Evolutionary conservation across 1,140 invertebrate species (phyloP).

Genomic region (Dryas iulia): DNA sequence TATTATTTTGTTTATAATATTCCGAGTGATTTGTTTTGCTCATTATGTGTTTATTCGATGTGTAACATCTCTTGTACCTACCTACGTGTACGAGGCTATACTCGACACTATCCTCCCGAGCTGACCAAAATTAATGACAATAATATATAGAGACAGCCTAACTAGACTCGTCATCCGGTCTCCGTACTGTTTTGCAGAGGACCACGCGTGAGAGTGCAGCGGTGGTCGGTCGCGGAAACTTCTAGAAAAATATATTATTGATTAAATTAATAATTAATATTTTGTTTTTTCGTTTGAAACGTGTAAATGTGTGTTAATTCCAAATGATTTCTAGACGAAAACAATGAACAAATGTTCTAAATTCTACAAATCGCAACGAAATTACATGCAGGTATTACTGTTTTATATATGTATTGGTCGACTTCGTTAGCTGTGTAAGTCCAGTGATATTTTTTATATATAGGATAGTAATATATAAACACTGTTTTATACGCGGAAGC

Average conservation of each 20-base stretch:
- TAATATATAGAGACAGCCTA: conserved; percentile 71
- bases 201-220: conserved; percentile 40
- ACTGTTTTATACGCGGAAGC: background rate
- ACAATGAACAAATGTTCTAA: background rate
- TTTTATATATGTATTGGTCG: conserved; percentile 20
- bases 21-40: conserved; percentile 3
- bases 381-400: conserved; percentile 8
- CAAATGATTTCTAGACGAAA: background rate
- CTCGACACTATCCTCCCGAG: conserved; percentile 48
- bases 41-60: background rate
- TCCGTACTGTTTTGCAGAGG: conserved; percentile 45
- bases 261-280: background rate
- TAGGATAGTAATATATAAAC: conserved; percentile 15
- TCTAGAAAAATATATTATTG: background rate
- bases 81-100: conserved; percentile 35
- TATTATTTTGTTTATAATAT: conserved; percentile 6
- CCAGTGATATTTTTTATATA: conserved; percentile 26
- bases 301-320: background rate
- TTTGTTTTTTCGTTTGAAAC: background rate
- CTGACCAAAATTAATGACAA: conserved; percentile 75
- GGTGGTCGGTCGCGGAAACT: conserved; percentile 31
- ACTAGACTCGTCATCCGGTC: conserved; percentile 57
- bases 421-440: conserved; percentile 21
- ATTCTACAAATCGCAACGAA: conserved; percentile 16
- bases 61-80: conserved; percentile 7